These are phyloP conservation scores for Echinometra lucunter DNA, from an alignment of 53 echinoderm and acorn worm species.

Conservation along the genomic window DNA sequence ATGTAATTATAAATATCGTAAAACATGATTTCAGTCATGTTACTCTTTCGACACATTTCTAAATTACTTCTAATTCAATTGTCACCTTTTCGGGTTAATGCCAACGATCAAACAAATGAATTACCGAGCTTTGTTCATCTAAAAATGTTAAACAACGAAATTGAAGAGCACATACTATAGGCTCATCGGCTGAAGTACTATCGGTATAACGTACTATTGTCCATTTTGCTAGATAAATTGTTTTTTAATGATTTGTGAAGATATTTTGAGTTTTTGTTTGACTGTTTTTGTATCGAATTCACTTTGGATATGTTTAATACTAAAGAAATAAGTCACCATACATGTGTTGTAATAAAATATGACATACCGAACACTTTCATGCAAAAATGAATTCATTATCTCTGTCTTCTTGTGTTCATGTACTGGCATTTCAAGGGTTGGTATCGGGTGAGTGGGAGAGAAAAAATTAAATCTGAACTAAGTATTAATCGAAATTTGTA, in stretches of 20 bases:
- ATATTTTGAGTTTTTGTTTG: constrained; percentile 13
- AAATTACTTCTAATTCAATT: too few relatives aligned
- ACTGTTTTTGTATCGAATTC: not conserved
- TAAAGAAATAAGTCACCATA: constrained; percentile 33
- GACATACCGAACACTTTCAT: constrained; percentile 60
- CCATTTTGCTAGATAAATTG: not conserved
- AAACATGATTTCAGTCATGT: not conserved
- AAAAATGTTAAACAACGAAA: too few relatives aligned
- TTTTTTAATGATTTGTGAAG: constrained; percentile 12
- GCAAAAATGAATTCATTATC: not conserved
- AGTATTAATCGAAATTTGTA: too few relatives aligned
- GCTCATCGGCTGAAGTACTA: not conserved
- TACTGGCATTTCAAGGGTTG: not conserved
- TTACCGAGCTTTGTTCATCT: too few relatives aligned
- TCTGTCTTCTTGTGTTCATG: not conserved
- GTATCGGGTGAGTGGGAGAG: not conserved
- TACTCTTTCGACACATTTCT: not conserved
- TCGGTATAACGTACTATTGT: not conserved
- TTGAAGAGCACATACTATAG: too few relatives aligned
- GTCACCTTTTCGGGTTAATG: too few relatives aligned
- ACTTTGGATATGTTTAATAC: constrained; percentile 37
- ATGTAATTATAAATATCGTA: not conserved
- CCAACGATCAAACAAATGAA: too few relatives aligned
- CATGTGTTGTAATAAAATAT: constrained; percentile 60
- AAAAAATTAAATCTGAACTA: too few relatives aligned